Base-by-base conservation (phyloP, 2,888 invertebrate species). In the Galerucella pusilla region DNA sequence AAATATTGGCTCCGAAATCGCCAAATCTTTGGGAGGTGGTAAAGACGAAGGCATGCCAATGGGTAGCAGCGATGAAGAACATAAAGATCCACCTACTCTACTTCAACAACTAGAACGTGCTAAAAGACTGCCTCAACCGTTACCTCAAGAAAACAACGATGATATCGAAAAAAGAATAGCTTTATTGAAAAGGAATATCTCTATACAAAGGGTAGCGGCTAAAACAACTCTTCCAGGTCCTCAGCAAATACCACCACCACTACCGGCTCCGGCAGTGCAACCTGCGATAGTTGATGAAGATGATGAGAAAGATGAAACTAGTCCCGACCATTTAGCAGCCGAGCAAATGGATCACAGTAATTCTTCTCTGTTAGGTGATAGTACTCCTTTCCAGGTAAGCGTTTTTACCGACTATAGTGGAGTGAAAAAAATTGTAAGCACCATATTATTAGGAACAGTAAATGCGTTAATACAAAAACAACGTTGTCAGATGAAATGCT, bases 261-360 rank as follows among this genome's bases (percentile, higher is more conserved):
- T 60, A 52, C 73, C 68, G 20, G 57, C 54, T 42, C 67, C 71
- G 2, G 28, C 60, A 0, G 14, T 46, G 10, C 69, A 28, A 10
- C 65, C 14, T 4, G 20, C 69, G n/a, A 52, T 12, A 6, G 57
- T 42, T 7, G 70, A 45, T 11, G 67, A 74, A 11, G 66, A 68
- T 10, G 77, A 75, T 12, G 77, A 77, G n/a, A 75, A 73, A 16
- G 75, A 78, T 7, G 79, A 78, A 46, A 71, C 75, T 49, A 78
- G 76, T 67, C 72, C 78, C 4, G 80, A 78, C 77, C 77, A 57
- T 66, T 85, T 87, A 2, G 85, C 85, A 28, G 77, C 87, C 73
- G 86, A 87, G 65, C 84, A 85, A 61, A 77, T 88, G 68, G 88
- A 88, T 73, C 85, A 86, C 66, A 85, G 86, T 0, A 85, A 87